Conservation (phyloP, 2,113 vertebrate genomes). For the Mobula birostris region DNA sequence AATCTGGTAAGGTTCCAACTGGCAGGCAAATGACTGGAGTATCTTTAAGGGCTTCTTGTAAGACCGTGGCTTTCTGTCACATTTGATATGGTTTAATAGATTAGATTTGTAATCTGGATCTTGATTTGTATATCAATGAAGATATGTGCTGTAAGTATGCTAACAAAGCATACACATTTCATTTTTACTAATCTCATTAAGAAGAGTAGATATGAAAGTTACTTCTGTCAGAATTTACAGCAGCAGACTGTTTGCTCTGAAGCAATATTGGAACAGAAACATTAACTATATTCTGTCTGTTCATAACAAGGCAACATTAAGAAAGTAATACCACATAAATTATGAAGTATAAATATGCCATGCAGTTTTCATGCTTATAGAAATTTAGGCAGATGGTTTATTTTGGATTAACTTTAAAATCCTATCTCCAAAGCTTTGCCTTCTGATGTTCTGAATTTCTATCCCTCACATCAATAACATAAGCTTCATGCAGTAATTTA, state of each 20-base stretch:
- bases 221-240: background rate
- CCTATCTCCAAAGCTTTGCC: background rate
- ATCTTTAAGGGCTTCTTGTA: too few species aligned
- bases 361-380: background rate
- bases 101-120: background rate
- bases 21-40: too few species aligned
- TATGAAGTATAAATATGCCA: background rate
- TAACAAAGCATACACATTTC: background rate
- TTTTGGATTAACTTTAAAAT: background rate
- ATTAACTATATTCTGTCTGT: background rate
- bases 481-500: conserved; percentile 2
- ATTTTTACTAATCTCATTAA: too few species aligned
- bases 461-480: background rate
- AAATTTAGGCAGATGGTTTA: conserved; percentile 16
- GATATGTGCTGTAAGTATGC: background rate
- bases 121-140: background rate
- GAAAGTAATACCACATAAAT: background rate
- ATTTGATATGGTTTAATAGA: too few species aligned
- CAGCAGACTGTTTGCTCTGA: background rate
- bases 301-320: background rate
- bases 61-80: too few species aligned
- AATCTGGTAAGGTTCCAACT: background rate
- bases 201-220: background rate
- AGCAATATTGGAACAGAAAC: background rate
- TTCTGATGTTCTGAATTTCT: background rate